These are phyloP conservation scores for Papilio elwesi DNA, from an alignment of 2,888 invertebrate species.

Conservation along the genomic window DNA sequence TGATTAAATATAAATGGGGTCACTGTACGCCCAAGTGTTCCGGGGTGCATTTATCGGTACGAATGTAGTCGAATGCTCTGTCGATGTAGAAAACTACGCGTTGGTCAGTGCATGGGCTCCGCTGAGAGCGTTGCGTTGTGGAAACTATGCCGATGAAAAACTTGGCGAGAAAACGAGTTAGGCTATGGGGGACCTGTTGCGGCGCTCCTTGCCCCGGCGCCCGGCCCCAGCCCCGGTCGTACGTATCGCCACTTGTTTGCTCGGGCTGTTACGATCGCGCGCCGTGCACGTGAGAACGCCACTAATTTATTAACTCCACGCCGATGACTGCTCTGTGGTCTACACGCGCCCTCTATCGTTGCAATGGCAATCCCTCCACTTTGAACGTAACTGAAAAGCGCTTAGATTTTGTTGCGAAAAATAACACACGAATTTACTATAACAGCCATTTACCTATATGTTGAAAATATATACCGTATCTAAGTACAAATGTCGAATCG, in stretches of 20 bases:
- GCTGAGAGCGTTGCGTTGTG: neutral
- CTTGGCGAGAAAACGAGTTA: neutral
- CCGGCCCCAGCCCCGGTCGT: too few species aligned
- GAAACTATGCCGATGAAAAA: constrained; percentile 26
- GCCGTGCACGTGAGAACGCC: constrained; percentile 18
- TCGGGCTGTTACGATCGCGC: neutral
- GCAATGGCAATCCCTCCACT: too few species aligned
- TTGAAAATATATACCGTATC: too few species aligned
- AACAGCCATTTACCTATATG: too few species aligned
- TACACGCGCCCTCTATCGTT: too few species aligned
- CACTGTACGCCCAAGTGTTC: neutral
- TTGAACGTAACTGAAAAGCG: too few species aligned
- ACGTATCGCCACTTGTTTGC: neutral
- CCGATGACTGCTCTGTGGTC: neutral
- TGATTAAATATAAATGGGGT: neutral
- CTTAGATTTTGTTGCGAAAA: too few species aligned
- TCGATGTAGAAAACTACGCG: neutral
- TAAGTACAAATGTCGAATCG: too few species aligned
- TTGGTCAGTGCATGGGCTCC: neutral
- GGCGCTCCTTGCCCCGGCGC: neutral
- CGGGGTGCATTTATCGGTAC: neutral
- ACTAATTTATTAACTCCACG: neutral
- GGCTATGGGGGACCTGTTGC: constrained; percentile 30
- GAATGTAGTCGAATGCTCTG: neutral
- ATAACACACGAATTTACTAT: too few species aligned